Evolutionary conservation across 2,113 vertebrate genomes (phyloP).

Genomic region (Polyodon spathula): DNA sequence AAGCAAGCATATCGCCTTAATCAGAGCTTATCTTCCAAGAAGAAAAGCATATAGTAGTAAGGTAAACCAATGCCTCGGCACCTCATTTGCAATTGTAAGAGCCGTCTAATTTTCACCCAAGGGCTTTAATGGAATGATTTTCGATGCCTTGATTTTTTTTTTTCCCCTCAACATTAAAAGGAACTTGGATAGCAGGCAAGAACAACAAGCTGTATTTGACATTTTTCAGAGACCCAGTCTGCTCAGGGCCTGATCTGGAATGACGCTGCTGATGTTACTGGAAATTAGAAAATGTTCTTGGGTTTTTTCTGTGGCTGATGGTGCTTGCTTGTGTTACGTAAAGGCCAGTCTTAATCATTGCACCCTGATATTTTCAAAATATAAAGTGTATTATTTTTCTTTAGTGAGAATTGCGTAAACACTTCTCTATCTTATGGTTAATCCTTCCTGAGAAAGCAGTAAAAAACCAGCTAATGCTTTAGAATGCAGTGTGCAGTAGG

Average conservation of each 20-base stretch:
- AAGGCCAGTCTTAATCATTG: background rate
- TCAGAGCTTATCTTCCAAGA: slow-evolving; percentile 46
- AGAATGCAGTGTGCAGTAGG: too few species aligned
- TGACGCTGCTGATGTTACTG: slow-evolving; percentile 1
- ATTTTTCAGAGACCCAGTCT: background rate
- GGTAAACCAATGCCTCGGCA: slow-evolving; percentile 34
- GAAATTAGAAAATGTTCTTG: slow-evolving; percentile 1
- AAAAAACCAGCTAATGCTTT: too few species aligned
- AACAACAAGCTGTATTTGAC: background rate
- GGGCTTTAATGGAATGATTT: slow-evolving; percentile 2
- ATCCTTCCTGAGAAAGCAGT: too few species aligned
- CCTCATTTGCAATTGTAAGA: slow-evolving; percentile 25
- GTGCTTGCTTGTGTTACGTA: background rate
- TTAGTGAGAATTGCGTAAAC: too few species aligned
- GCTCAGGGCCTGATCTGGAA: background rate
- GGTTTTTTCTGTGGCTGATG: background rate
- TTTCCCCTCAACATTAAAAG: background rate
- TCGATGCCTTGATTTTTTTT: slow-evolving; percentile 1
- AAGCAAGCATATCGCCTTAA: slow-evolving; percentile 43
- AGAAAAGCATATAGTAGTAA: slow-evolving; percentile 34
- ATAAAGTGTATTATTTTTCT: too few species aligned
- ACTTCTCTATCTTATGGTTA: too few species aligned
- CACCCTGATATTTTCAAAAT: too few species aligned
- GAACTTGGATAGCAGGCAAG: background rate
- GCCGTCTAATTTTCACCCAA: slow-evolving; percentile 3